Evolutionary conservation across 2,888 invertebrate species (phyloP).

Genomic region (Hirtodrosophila duncani): DNA sequence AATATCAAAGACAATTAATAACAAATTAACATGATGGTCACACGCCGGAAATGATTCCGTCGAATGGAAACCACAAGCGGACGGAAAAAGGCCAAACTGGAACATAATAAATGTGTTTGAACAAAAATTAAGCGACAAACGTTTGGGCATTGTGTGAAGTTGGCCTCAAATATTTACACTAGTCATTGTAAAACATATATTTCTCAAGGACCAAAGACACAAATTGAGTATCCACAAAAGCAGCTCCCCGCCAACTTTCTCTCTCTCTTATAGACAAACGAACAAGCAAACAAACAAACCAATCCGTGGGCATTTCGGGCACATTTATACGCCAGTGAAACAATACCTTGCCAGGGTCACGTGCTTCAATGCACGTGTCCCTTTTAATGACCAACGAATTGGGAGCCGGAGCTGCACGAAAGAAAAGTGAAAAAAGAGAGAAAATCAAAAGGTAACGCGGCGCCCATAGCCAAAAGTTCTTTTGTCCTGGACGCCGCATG

Average conservation of each 20-base stretch:
- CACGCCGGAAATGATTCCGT: slow-evolving; percentile 4
- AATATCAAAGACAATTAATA: slow-evolving; percentile 72
- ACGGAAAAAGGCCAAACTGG: slow-evolving; percentile 33
- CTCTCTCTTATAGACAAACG: slow-evolving; percentile 35
- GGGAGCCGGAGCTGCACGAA: slow-evolving; percentile 30
- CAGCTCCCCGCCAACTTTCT: background rate
- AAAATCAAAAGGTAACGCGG: slow-evolving; percentile 56
- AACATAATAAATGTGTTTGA: slow-evolving; percentile 63
- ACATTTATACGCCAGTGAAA: slow-evolving; percentile 56
- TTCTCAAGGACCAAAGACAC: slow-evolving; percentile 36
- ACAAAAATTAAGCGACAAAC: slow-evolving; percentile 73
- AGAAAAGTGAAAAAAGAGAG: slow-evolving; percentile 6
- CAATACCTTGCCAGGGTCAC: slow-evolving; percentile 70
- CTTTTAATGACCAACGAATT: slow-evolving; percentile 77
- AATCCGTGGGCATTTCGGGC: slow-evolving; percentile 42
- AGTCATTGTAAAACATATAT: slow-evolving; percentile 43
- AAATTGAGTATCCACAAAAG: slow-evolving; percentile 42
- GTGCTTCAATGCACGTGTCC: slow-evolving; percentile 77
- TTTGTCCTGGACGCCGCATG: slow-evolving; percentile 20
- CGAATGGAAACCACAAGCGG: background rate
- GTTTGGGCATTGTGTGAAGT: slow-evolving; percentile 56
- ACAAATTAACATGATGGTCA: slow-evolving; percentile 75
- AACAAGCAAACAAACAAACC: slow-evolving; percentile 29
- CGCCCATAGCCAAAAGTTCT: slow-evolving; percentile 27
- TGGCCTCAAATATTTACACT: slow-evolving; percentile 66